Evolutionary conservation across 2,797 vertebrate species (phyloP).

Genomic region (Danionella dracula): DNA sequence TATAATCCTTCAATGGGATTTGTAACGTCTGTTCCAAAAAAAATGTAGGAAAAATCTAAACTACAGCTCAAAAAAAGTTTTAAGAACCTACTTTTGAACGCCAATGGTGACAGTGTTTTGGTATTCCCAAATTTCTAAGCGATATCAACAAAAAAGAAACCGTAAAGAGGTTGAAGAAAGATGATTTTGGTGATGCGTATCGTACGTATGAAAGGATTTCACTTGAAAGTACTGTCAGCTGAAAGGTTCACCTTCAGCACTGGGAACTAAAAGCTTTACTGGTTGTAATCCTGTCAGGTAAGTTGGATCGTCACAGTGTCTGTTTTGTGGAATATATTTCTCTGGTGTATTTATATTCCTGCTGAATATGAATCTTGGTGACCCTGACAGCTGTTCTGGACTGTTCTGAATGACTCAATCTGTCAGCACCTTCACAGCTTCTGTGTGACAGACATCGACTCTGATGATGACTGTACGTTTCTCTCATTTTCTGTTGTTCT

Average conservation of each 20-base stretch:
- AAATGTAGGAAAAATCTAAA: too few relatives aligned
- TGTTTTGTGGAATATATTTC: not conserved
- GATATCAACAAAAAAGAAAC: too few relatives aligned
- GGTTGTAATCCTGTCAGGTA: too few relatives aligned
- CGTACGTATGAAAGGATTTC: slow-evolving; percentile 6
- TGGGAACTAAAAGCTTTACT: not conserved
- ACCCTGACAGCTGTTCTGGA: slow-evolving; percentile 6
- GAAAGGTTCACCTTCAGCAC: not conserved
- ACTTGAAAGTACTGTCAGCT: slow-evolving; percentile 3
- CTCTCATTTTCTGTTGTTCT: not conserved
- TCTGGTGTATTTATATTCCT: not conserved
- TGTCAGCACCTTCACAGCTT: slow-evolving; percentile 9
- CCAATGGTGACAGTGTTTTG: too few relatives aligned
- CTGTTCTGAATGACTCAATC: not conserved
- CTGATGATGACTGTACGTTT: not conserved
- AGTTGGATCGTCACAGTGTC: not conserved
- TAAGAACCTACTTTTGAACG: too few relatives aligned
- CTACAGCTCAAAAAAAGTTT: too few relatives aligned
- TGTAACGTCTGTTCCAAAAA: too few relatives aligned
- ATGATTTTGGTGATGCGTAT: too few relatives aligned
- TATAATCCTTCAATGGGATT: too few relatives aligned
- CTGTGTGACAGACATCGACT: slow-evolving; percentile 1
- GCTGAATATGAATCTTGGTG: not conserved
- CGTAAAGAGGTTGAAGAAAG: too few relatives aligned
- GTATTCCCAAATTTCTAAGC: too few relatives aligned